Percentiles rank a stretch among this genome's conserved stretches.
Conservation (phyloP, 2,797 vertebrate species). For the Anniella stebbinsi region DNA sequence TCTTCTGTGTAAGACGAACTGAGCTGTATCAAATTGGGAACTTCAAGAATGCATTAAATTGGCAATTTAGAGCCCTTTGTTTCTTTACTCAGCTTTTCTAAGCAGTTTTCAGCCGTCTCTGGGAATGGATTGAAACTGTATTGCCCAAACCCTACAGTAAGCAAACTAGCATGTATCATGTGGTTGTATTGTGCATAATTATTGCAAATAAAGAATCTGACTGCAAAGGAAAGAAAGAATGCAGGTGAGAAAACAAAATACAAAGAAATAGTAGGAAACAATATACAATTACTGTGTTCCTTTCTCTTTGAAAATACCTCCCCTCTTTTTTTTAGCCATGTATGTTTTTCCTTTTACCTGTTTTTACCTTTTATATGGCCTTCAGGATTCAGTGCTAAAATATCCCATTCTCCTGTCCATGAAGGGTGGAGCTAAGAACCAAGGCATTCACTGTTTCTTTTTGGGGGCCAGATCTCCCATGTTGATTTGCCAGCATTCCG, state of each 20-base stretch:
- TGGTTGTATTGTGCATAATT: not conserved
- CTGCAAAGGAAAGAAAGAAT: not conserved
- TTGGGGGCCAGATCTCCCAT: not conserved
- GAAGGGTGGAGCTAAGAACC: not conserved
- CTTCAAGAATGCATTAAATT: slow-evolving; percentile 26
- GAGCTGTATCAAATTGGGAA: slow-evolving; percentile 30
- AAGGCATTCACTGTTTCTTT: not conserved
- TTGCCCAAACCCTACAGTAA: not conserved
- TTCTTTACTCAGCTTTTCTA: not conserved
- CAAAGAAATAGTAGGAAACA: not conserved
- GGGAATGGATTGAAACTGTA: not conserved
- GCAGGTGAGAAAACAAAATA: not conserved
- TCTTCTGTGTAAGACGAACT: slow-evolving; percentile 36
- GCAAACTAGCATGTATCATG: not conserved
- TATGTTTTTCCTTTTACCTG: not conserved
- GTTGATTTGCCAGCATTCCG: not conserved
- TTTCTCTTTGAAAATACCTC: not conserved
- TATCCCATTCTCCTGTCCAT: not conserved
- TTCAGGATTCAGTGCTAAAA: no score
- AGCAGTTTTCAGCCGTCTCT: not conserved
- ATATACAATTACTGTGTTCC: not conserved
- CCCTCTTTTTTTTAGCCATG: not conserved
- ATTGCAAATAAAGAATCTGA: not conserved
- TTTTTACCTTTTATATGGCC: no score
- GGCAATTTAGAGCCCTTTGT: not conserved